These are phyloP conservation scores for Drosophila seclusa DNA, from an alignment of 2,888 invertebrate genomes.

Conservation along the genomic window DNA sequence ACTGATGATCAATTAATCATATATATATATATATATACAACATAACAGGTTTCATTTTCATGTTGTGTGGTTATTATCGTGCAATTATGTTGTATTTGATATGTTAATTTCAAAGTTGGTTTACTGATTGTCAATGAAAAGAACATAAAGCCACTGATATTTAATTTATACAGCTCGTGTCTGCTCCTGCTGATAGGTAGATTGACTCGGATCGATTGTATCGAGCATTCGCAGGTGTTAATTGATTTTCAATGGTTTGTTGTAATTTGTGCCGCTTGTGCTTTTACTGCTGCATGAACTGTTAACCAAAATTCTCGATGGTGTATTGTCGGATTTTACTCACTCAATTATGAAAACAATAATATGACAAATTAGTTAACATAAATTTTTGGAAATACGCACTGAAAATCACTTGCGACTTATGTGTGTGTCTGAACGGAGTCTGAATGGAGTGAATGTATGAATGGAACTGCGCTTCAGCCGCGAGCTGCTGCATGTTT, in stretches of 20 bases:
- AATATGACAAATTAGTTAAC: constrained; percentile 63
- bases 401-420: constrained; percentile 38
- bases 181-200: constrained; percentile 45
- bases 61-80: constrained; percentile 70
- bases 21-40: constrained; percentile 1
- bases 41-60: constrained; percentile 50
- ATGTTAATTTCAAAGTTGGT: constrained; percentile 73
- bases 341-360: constrained; percentile 60
- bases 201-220: constrained; percentile 31
- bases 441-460: constrained; percentile 57
- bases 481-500: constrained; percentile 59
- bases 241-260: constrained; percentile 71
- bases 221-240: constrained; percentile 68
- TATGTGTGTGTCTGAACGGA: constrained; percentile 4
- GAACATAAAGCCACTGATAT: constrained; percentile 45
- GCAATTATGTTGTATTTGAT: constrained; percentile 83
- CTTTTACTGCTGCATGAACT: constrained; percentile 55
- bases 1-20: constrained; percentile 28
- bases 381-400: constrained; percentile 51
- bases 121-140: constrained; percentile 56
- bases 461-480: constrained; percentile 78
- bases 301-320: constrained; percentile 33
- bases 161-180: constrained; percentile 76
- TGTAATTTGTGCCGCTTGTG: constrained; percentile 60
- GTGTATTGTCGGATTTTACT: constrained; percentile 37